Evolutionary conservation across 2,888 invertebrate genomes (phyloP), one percentile per base, ranked within the genome.

Genomic region (Clusia tigrina): DNA sequence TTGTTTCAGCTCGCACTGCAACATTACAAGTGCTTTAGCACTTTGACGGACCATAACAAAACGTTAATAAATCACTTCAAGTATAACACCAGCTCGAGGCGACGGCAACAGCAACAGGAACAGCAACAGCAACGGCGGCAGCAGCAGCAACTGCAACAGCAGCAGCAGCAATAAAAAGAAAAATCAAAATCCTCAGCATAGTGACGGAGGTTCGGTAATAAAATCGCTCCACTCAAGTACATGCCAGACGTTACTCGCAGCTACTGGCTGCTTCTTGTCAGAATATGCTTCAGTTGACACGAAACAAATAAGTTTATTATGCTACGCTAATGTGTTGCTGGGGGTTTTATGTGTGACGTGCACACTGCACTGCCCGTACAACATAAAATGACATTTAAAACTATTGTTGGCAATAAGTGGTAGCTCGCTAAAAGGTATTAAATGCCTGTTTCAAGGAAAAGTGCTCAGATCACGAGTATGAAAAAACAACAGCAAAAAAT

Each of bases 361-460:
- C n/a, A n/a, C n/a, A 15, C 42, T 32, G 42, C 42, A 42, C n/a
- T 42, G 6, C 10, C 9, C 10, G n/a, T 10, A n/a, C 42, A 42
- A 42, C 42, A 42, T 42, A n/a, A n/a, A 42, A 42, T n/a, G 42
- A 42, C 42, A 42, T 42, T 42, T 42, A 42, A 42, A 2, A 42
- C 42, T 42, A 42, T 42, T 42, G n/a, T 42, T 5, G 42, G 42
- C 42, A n/a, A 5, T 42, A 15, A 42, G 42, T 42, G 42, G 10
- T 42, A 17, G 42, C 6, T 32, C 5, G 12, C 32, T 32, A 12
- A 32, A 32, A 32, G 32, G 32, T 9, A 32, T 12, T 9, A 32
- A 32, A 9, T 32, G 32, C 12, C 3, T 42, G 42, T 17, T 42
- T n/a, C 42, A 42, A 42, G 42, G 42, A 42, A 42, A 42, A 42